Base-by-base conservation (phyloP, 2,888 invertebrate species). In the Rhagonycha fulva region DNA sequence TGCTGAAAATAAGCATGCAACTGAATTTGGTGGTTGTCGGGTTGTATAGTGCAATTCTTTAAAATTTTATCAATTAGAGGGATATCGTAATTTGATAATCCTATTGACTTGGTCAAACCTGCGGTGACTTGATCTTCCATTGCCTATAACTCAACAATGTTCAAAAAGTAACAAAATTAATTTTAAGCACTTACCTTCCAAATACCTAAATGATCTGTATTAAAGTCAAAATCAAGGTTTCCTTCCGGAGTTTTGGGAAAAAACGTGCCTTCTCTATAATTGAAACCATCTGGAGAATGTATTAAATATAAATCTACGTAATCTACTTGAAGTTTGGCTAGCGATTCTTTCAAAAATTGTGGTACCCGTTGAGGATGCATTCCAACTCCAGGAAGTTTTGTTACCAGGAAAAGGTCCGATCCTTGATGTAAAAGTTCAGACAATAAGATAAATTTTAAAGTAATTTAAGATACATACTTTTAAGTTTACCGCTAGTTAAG, bases 21-120 rank as follows among this genome's bases (percentile, higher is more conserved):
- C 85, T 97, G 96, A 73, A 96, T 90, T 89, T 94, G 90, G 7
- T 93, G 84, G 86, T 88, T 89, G 69, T 92, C 90, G 62, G 93
- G 95, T 77, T 90, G 91, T 72, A 93, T 91, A 70, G 87, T 89
- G 4, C 91, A 90, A 67, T 89, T 89, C 24, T 90, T 88, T 62
- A 93, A 84, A 74, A 97, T 87, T 72, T 93, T 89, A 71, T 90
- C 88, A 75, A 97, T 90, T 88, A 97, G 97, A 24, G 89, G 88
- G 30, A 88, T 88, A 85, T 94, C 96, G 85, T 96, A 93, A 86
- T 97, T 97, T 0, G 96, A 97, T 4, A 97, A 85, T 0, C 97
- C 97, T 82, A 97, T 95, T 11, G 95, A 91, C 83, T 92, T 94
- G 0, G 93, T 89, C 19, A 92, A 89, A 0, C 95, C 95, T 0